Percentiles rank a stretch among this genome's conserved stretches.
These are phyloP conservation scores for Bombus superbus DNA, from an alignment of 1,140 invertebrate species.

Conservation along the genomic window DNA sequence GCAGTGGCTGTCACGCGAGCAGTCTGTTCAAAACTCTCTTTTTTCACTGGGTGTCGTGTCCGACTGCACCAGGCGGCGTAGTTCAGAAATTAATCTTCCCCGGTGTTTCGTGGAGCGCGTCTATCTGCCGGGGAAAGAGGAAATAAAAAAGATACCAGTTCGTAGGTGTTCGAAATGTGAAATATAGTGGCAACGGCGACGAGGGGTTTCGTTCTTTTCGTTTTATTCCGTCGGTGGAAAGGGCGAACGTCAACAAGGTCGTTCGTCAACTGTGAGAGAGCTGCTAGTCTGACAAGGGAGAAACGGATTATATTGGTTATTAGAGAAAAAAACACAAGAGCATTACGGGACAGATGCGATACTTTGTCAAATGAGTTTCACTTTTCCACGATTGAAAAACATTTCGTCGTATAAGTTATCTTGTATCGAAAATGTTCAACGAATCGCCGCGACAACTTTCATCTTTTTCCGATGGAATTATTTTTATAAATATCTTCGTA, in stretches of 20 bases:
- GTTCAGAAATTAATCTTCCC: constrained; percentile 73
- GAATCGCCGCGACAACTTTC: background rate
- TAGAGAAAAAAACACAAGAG: constrained; percentile 47
- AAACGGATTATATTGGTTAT: constrained; percentile 68
- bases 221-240: constrained; percentile 72
- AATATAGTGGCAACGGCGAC: constrained; percentile 71
- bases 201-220: constrained; percentile 62
- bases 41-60: constrained; percentile 11
- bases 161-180: constrained; percentile 75
- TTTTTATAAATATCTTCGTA: background rate
- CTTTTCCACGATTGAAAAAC: constrained; percentile 37
- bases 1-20: background rate
- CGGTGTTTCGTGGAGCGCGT: constrained; percentile 57
- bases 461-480: background rate
- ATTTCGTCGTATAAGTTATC: constrained; percentile 48
- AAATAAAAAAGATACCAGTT: constrained; percentile 31
- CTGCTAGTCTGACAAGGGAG: constrained; percentile 55
- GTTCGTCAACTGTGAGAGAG: constrained; percentile 73
- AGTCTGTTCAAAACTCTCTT: constrained; percentile 19
- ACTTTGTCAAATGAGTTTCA: constrained; percentile 54
- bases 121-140: constrained; percentile 50
- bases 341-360: constrained; percentile 48
- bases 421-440: background rate
- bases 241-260: constrained; percentile 78
- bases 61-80: constrained; percentile 26